Percentiles rank a stretch among this genome's conserved stretches.
These are phyloP conservation scores for Chrysina gloriosa DNA, from an alignment of 2,888 invertebrate species.

Conservation along the genomic window DNA sequence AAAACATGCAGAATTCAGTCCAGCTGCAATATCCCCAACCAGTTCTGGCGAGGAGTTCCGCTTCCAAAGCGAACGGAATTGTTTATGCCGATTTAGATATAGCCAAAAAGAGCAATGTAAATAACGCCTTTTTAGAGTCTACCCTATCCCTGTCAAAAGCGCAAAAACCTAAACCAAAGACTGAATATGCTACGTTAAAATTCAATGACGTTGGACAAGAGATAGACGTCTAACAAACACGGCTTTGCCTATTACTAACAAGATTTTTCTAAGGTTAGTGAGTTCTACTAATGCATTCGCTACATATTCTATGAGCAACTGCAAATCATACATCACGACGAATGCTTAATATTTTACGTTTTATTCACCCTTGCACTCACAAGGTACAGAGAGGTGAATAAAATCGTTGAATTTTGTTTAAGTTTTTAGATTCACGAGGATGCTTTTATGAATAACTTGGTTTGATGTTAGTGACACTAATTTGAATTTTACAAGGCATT, in stretches of 20 bases:
- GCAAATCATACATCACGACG: no score
- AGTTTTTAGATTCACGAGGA: no score
- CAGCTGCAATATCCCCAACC: slow-evolving; percentile 65
- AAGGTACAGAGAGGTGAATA: no score
- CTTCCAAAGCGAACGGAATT: slow-evolving; percentile 61
- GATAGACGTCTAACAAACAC: slow-evolving; percentile 72
- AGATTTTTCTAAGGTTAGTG: slow-evolving; percentile 55
- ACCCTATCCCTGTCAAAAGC: slow-evolving; percentile 26
- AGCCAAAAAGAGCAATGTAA: slow-evolving; percentile 56
- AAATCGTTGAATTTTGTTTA: no score
- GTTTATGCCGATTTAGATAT: slow-evolving; percentile 67
- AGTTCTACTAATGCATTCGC: neutral
- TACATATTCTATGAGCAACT: no score
- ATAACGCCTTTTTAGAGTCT: slow-evolving; percentile 48
- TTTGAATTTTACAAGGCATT: no score
- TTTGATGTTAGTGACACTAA: no score
- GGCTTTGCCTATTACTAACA: slow-evolving; percentile 52
- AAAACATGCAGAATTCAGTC: slow-evolving; percentile 61
- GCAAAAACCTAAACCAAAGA: slow-evolving; percentile 63
- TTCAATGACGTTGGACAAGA: slow-evolving; percentile 77
- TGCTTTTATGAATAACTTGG: no score
- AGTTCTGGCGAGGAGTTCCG: slow-evolving; percentile 53
- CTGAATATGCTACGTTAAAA: slow-evolving; percentile 74
- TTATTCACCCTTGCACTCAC: no score
- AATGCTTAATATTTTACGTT: no score